Percentiles rank a stretch among this genome's conserved stretches.
These are phyloP conservation scores for Bombycilla garrulus DNA, from an alignment of 2,113 vertebrate genomes.

Conservation along the genomic window DNA sequence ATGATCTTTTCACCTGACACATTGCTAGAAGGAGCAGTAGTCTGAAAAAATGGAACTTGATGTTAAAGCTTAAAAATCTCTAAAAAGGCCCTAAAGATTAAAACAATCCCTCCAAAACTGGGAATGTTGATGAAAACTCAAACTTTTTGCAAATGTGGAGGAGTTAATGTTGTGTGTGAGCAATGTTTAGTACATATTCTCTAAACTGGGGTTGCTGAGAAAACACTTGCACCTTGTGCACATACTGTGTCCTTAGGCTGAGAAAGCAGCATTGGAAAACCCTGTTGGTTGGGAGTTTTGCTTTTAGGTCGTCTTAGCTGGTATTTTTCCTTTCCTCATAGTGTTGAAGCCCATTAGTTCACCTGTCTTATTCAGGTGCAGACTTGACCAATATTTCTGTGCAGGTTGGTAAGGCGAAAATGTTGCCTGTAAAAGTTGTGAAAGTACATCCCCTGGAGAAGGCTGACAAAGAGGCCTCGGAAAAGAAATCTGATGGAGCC, in stretches of 20 bases:
- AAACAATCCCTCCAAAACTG: background rate
- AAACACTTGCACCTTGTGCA: background rate
- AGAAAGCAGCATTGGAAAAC: background rate
- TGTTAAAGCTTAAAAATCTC: background rate
- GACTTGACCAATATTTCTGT: background rate
- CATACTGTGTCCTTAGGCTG: background rate
- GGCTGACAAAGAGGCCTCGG: conserved; percentile 76
- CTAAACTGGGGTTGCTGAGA: background rate
- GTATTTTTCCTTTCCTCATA: background rate
- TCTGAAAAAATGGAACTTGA: background rate
- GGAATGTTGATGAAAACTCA: background rate
- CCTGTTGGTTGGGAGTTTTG: background rate
- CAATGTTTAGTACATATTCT: background rate
- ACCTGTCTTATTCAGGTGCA: background rate
- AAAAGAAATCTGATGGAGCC: conserved; percentile 90
- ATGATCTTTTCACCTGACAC: background rate
- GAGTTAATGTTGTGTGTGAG: background rate
- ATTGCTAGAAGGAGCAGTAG: background rate
- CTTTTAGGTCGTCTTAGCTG: background rate
- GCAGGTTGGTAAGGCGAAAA: conserved; percentile 92
- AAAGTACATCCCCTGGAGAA: conserved; percentile 91
- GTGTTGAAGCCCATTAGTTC: background rate
- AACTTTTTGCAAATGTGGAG: background rate
- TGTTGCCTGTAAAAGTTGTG: conserved; percentile 84
- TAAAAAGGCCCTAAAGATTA: background rate